Conservation (phyloP, 2,113 vertebrate species). For the Phylloscopus trochilus region DNA sequence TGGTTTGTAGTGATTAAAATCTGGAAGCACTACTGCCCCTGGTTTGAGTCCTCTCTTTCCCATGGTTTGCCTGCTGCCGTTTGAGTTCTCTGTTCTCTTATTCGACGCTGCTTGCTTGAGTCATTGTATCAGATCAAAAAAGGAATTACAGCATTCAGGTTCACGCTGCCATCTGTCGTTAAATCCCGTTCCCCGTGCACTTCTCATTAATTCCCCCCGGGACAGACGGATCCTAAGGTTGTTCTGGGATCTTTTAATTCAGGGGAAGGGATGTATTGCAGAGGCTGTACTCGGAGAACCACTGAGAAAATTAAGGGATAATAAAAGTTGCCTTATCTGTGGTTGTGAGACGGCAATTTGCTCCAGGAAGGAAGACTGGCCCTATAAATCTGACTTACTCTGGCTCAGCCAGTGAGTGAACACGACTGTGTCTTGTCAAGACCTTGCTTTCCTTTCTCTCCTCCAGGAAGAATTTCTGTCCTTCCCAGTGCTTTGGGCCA, state of each 20-base stretch:
- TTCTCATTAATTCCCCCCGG: background rate
- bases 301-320: background rate
- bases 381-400: background rate
- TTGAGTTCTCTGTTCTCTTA: background rate
- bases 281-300: background rate
- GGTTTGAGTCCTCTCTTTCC: background rate
- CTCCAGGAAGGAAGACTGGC: background rate
- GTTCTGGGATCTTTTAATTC: background rate
- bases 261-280: background rate
- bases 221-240: background rate
- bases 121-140: background rate
- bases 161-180: background rate
- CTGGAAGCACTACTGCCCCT: background rate
- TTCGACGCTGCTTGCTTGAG: background rate
- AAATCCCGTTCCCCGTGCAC: background rate
- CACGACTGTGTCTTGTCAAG: fast-evolving
- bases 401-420: background rate
- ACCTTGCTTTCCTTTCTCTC: background rate
- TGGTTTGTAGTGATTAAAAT: background rate
- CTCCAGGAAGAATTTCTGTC: background rate
- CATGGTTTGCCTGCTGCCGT: background rate
- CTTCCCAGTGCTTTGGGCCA: background rate
- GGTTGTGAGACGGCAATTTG: background rate
- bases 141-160: background rate
- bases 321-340: background rate